Percentiles rank a stretch among this genome's conserved stretches.
phyloP scores from a whole-genome alignment of 2,888 invertebrate species.

The Congeria kusceri region DNA sequence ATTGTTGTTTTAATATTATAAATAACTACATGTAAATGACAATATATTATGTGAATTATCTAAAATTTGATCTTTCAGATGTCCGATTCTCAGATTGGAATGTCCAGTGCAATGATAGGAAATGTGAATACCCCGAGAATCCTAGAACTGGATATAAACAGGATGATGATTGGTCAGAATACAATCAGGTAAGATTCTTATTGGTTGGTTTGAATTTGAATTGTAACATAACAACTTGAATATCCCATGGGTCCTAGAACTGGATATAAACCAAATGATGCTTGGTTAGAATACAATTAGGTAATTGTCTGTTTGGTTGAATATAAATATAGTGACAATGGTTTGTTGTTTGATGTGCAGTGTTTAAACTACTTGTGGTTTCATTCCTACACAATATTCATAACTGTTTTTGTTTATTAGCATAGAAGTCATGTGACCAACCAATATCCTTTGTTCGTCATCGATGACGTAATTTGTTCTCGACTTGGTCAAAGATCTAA shows the following conservation, averaged over 20 bases:
- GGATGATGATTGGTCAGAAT: conserved; percentile 85
- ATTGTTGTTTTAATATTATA: too few species aligned
- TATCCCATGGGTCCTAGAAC: conserved; percentile 83
- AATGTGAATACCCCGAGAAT: conserved; percentile 82
- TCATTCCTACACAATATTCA: too few species aligned
- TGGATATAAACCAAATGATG: conserved; percentile 85
- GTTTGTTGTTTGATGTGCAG: too few species aligned
- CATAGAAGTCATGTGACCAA: too few species aligned
- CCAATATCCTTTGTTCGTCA: too few species aligned
- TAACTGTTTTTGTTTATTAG: too few species aligned
- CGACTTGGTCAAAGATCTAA: too few species aligned
- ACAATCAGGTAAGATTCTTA: conserved; percentile 79
- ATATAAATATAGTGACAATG: too few species aligned
- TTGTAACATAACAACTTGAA: conserved; percentile 67
- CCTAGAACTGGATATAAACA: conserved; percentile 84
- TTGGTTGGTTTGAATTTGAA: conserved; percentile 4
- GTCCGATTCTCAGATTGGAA: conserved; percentile 68
- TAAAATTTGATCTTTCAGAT: conserved; percentile 70
- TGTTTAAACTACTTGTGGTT: too few species aligned
- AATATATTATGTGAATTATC: too few species aligned
- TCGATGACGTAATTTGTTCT: too few species aligned
- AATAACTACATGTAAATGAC: too few species aligned
- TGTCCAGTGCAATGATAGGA: conserved; percentile 11
- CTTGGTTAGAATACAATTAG: conserved; percentile 84
- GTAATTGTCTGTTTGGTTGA: conserved; percentile 65